phyloP scores from a whole-genome alignment of 2,797 vertebrate species.

The Pangasius mekongensis region DNA sequence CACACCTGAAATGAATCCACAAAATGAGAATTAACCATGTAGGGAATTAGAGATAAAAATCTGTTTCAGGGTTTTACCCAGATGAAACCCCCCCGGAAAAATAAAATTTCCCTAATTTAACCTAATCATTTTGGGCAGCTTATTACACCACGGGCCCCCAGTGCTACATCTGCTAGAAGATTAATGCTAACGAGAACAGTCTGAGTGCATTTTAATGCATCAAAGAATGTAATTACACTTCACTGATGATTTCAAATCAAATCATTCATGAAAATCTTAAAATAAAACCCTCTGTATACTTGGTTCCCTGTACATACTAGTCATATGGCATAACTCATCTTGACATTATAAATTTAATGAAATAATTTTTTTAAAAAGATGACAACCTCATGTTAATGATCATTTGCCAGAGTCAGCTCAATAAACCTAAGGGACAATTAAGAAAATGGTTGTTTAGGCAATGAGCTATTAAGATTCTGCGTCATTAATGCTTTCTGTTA shows the following conservation, averaged over 20 bases:
- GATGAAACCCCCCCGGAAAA: neutral
- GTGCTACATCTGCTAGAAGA: conserved; percentile 3
- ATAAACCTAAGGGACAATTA: neutral
- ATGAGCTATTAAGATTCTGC: neutral
- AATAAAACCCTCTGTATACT: neutral
- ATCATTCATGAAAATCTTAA: neutral
- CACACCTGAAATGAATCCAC: neutral
- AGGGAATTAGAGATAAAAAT: neutral
- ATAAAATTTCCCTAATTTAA: neutral
- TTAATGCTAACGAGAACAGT: conserved; percentile 4
- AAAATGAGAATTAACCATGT: neutral
- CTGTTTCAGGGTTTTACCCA: neutral
- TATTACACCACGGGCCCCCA: neutral
- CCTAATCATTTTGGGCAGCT: conserved; percentile 1
- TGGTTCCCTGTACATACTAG: neutral
- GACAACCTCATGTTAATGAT: neutral
- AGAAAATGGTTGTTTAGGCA: neutral
- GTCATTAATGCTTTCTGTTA: neutral
- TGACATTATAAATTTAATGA: neutral
- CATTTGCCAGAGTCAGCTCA: neutral
- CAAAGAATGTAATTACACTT: conserved; percentile 12
- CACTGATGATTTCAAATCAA: conserved; percentile 8
- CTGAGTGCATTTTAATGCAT: conserved; percentile 11
- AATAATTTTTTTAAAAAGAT: neutral
- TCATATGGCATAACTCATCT: neutral